Evolutionary conservation across 1,140 invertebrate species (phyloP), one percentile per base, ranked within the genome.

Genomic region (Lordiphosa clarofinis): DNA sequence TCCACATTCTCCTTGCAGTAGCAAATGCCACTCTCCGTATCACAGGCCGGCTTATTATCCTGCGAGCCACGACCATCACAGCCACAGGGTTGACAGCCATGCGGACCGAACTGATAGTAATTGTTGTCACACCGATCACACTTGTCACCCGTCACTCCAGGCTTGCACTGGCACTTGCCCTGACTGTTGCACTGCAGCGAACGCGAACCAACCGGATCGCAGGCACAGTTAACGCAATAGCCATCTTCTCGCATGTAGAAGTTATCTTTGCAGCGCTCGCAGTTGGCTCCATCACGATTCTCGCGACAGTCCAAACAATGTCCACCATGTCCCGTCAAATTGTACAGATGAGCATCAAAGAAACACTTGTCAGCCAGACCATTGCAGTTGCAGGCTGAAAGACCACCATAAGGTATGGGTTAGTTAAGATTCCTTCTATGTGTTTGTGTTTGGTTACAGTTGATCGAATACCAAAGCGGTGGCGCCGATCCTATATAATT

Each of bases 381-480:
- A 90, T 99, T 99, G 90, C 99, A 99, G 89, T 98, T 97, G 89
- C 99, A 99, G 31, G 96, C 98, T 99, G 90, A 1, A 4, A 15
- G 1, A 21, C 21, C 21, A 21, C 21, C 2, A 21, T 21, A 21
- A 13, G 10, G 33, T 3, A 19, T 4, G 7, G 19, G 19, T 21
- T 19, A 8, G 13, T 1, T 33, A 7, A 6, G n/a, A 6, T 9
- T 19, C 2, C 4, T 0, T 11, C 0, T 4, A 4, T 3, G 1
- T 15, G 15, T 15, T 1, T 15, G 15, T 15, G 15, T 4, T 1
- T 0, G 2, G 8, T 13, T 84, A 84, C 78, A 84, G 9, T 84
- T 84, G 12, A 84, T 73, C 0, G 67, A 60, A 31, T 84, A 84
- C 78, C 78, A 84, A 7, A 56, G 46, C 0, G 58, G 43, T n/a